Base-by-base conservation (phyloP, 2,113 vertebrate species). In the Tangachromis dhanisi region DNA sequence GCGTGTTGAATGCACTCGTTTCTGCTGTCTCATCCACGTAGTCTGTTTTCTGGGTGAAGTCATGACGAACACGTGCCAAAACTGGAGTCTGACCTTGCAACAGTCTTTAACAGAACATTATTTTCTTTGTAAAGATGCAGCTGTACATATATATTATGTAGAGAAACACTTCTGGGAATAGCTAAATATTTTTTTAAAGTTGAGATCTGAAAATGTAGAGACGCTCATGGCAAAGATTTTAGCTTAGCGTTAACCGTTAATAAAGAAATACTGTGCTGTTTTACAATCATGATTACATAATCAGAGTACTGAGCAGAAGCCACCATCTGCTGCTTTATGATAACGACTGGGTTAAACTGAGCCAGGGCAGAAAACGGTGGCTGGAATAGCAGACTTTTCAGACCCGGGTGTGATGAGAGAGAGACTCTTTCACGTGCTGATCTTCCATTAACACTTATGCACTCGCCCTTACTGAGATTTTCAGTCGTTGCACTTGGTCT, bases 121-220 rank as follows among this genome's bases (percentile, higher is more conserved):
- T 94, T 91, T 93, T 94, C 88, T 93, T 92, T 91, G 86, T 89
- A 88, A 91, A 88, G 85, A 91, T 86, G 80, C 82, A 87, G 49
- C 68, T 94, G 93, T 94, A 94, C 90, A 93, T 91, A 84, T 73
- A 90, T 89, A 89, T 81, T 83, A 85, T 92, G 89, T 93, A 93
- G 92, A 93, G 92, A 88, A 89, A 83, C 80, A 85, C 85, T 85
- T 57, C 85, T 92, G 88, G 68, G 84, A 92, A 93, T 89, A 89
- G 73, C 78, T 92, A 83, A 83, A 80, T 95, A 93, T 96, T 95
- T 96, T 95, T 96, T 94, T 95, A 95, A 95, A 94, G 90, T 31
- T 29, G 89, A 87, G 79, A 86, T 90, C 89, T 88, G 87, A 68
- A n/a, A 31, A 89, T 87, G 10, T 81, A 87, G 87, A 92, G 81